These are phyloP conservation scores for Fundulus diaphanus DNA, from an alignment of 2,797 vertebrate species.

Conservation along the genomic window DNA sequence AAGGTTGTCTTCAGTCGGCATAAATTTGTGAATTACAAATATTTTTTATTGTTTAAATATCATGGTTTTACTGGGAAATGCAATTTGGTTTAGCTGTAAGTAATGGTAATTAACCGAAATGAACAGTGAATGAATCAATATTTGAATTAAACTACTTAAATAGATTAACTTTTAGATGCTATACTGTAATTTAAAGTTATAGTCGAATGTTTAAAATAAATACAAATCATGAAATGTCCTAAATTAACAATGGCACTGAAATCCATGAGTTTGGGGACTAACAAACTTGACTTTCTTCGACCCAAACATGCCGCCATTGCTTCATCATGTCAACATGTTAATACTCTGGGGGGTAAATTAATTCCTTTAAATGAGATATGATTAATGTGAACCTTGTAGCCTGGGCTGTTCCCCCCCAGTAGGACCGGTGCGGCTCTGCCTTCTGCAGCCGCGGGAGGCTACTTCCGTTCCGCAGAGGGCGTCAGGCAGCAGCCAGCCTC, in stretches of 20 bases:
- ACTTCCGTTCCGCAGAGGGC: slow-evolving; percentile 92
- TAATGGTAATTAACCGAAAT: too few relatives aligned
- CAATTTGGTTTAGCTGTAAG: too few relatives aligned
- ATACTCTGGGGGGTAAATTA: background rate
- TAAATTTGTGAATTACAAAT: too few relatives aligned
- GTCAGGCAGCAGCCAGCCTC: slow-evolving; percentile 86
- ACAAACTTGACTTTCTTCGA: background rate
- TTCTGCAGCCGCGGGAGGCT: slow-evolving; percentile 84
- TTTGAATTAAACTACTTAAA: too few relatives aligned
- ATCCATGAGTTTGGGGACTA: background rate
- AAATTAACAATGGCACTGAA: background rate
- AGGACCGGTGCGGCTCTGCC: slow-evolving; percentile 73
- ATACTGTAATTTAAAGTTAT: too few relatives aligned
- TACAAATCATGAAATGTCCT: too few relatives aligned
- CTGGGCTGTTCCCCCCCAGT: slow-evolving; percentile 35
- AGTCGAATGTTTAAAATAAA: too few relatives aligned
- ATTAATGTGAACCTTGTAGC: background rate
- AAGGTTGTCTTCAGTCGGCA: too few relatives aligned
- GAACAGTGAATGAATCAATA: too few relatives aligned
- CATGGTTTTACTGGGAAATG: too few relatives aligned
- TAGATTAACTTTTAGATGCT: too few relatives aligned
- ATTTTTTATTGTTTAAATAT: too few relatives aligned
- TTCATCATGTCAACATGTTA: background rate
- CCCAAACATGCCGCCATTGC: background rate
- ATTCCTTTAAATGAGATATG: background rate